Evolutionary conservation across 2,113 vertebrate species (phyloP).

Genomic region (Neotragus pygmaeus): DNA sequence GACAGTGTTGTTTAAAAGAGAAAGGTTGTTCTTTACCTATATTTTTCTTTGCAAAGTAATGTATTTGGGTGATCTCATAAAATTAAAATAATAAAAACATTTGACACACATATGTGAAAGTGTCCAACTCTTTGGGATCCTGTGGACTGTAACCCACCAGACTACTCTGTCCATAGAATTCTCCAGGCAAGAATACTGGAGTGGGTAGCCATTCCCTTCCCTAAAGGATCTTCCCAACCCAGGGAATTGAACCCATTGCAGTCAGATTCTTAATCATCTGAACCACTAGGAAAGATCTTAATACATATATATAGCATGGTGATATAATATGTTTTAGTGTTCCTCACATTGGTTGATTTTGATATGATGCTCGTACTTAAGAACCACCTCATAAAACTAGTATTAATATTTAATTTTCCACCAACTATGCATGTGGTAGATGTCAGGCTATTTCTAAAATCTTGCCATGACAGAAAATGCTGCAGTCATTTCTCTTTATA

Average conservation of each 20-base stretch:
- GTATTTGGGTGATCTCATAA: not conserved
- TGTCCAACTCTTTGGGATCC: not conserved
- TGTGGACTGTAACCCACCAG: not conserved
- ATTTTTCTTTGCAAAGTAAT: not conserved
- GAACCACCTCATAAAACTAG: not conserved
- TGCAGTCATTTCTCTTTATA: too few relatives aligned
- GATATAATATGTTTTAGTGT: not conserved
- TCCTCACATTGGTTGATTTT: not conserved
- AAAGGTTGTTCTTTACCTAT: not conserved
- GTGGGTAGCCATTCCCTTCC: not conserved
- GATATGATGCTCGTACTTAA: not conserved
- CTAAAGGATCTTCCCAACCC: not conserved
- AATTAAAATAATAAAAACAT: not conserved
- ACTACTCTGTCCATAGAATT: not conserved
- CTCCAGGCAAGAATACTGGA: not conserved
- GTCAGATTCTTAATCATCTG: not conserved
- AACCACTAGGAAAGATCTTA: not conserved
- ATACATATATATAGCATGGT: not conserved
- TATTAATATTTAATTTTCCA: too few relatives aligned
- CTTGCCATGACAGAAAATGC: too few relatives aligned
- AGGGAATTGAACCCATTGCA: not conserved
- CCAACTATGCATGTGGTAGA: too few relatives aligned
- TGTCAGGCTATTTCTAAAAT: too few relatives aligned
- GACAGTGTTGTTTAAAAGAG: not conserved
- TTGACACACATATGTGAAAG: not conserved